Percentiles rank a stretch among this genome's conserved stretches.
Conservation (phyloP, 2,113 vertebrate species). For the Nanorana parkeri region DNA sequence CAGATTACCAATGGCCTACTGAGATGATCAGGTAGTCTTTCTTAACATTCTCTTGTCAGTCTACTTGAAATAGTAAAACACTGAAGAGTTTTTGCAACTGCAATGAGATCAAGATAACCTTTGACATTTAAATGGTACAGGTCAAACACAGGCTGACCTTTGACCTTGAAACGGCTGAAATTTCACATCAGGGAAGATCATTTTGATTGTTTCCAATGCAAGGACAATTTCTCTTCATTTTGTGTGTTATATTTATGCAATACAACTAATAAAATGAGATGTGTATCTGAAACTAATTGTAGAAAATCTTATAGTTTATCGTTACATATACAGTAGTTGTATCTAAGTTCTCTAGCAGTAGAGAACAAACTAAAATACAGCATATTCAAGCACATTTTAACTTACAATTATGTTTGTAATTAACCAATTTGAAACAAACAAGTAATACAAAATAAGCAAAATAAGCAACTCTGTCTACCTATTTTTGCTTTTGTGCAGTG, state of each 20-base stretch:
- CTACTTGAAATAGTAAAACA: constrained; percentile 56
- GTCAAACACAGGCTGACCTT: constrained; percentile 72
- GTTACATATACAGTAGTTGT: no score
- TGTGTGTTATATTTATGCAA: constrained; percentile 51
- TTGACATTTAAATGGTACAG: constrained; percentile 67
- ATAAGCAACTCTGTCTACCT: no score
- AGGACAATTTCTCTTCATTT: constrained; percentile 52
- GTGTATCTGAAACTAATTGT: no score
- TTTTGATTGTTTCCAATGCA: constrained; percentile 53
- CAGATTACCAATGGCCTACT: background rate
- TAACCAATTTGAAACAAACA: no score
- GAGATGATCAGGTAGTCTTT: constrained; percentile 21
- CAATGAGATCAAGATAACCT: constrained; percentile 76
- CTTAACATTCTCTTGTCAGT: constrained; percentile 36
- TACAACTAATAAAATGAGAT: no score
- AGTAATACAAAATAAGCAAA: no score
- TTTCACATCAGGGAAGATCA: constrained; percentile 62
- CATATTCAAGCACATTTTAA: no score
- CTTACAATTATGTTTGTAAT: no score
- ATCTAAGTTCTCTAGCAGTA: no score
- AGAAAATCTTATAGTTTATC: no score
- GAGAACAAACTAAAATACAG: no score
- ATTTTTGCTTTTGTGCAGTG: no score
- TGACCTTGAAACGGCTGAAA: constrained; percentile 63
- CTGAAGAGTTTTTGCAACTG: constrained; percentile 56